A percentile compares a stretch with the other conserved stretches of the same genome.
Evolutionary conservation across 2,888 invertebrate species (phyloP).

Genomic region (Craniophora ligustri): DNA sequence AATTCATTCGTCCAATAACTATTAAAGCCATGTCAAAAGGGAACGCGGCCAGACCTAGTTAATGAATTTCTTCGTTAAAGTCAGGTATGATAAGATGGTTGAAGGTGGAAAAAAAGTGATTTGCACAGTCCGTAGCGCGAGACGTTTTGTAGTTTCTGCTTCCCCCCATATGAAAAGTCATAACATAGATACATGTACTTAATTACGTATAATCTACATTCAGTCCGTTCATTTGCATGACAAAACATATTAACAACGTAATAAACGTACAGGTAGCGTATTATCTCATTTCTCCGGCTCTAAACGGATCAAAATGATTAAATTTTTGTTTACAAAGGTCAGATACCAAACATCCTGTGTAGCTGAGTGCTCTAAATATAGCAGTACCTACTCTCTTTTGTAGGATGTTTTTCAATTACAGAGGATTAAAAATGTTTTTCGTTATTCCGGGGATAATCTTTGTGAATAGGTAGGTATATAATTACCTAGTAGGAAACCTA

Average conservation of each 20-base stretch:
- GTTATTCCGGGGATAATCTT: slow-evolving; percentile 29
- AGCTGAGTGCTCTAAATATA: slow-evolving; percentile 29
- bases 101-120: too few relatives aligned
- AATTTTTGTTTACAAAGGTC: slow-evolving; percentile 63
- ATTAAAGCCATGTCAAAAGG: too few relatives aligned
- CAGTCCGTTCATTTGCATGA: slow-evolving; percentile 4
- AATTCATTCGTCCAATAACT: too few relatives aligned
- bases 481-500: too few relatives aligned
- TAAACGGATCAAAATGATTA: slow-evolving; percentile 64
- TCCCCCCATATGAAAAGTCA: too few relatives aligned
- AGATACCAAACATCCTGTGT: slow-evolving; percentile 55
- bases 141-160: too few relatives aligned
- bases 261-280: slow-evolving; percentile 31
- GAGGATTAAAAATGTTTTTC: slow-evolving; percentile 43
- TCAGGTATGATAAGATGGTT: too few relatives aligned
- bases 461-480: slow-evolving; percentile 4
- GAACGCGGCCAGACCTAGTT: too few relatives aligned
- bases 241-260: slow-evolving; percentile 16
- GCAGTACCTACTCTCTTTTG: slow-evolving; percentile 42
- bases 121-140: too few relatives aligned
- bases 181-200: too few relatives aligned
- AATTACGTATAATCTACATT: too few relatives aligned
- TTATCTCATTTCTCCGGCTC: slow-evolving; percentile 59
- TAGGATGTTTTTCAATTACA: slow-evolving; percentile 51
- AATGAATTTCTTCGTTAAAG: too few relatives aligned